Percentiles rank a stretch among this genome's conserved stretches.
These are phyloP conservation scores for Fringilla coelebs DNA, from an alignment of 2,797 vertebrate genomes.

Conservation along the genomic window DNA sequence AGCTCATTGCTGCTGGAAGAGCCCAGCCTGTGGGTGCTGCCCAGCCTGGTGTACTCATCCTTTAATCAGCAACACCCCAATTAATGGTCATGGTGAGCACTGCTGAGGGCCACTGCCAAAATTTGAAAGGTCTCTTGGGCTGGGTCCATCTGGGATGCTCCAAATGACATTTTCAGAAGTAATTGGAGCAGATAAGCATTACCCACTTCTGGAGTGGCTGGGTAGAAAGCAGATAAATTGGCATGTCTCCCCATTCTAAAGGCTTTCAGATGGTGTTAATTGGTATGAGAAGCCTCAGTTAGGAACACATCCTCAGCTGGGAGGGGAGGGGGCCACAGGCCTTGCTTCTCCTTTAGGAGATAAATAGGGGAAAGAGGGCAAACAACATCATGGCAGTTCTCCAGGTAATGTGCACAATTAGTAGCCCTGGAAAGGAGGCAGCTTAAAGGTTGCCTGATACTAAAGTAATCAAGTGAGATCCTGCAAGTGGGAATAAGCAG, in stretches of 20 bases:
- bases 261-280: neutral
- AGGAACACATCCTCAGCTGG: neutral
- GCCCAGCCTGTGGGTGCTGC: neutral
- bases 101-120: neutral
- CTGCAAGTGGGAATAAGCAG: fast-evolving
- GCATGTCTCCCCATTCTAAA: neutral
- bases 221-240: neutral
- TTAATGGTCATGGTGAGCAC: neutral
- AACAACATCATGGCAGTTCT: fast-evolving
- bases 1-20: neutral
- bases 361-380: neutral
- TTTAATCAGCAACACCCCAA: neutral
- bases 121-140: neutral
- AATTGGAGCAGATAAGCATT: neutral
- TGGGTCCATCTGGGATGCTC: neutral
- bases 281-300: neutral
- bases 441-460: neutral
- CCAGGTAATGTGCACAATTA: fast-evolving
- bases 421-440: fast-evolving
- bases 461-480: fast-evolving
- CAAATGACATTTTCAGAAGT: neutral
- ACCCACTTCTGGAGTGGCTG: neutral
- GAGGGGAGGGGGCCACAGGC: neutral
- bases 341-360: neutral
- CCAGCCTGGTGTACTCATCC: neutral